Conservation (phyloP, 1,140 invertebrate species). For the Cylas formicarius region DNA sequence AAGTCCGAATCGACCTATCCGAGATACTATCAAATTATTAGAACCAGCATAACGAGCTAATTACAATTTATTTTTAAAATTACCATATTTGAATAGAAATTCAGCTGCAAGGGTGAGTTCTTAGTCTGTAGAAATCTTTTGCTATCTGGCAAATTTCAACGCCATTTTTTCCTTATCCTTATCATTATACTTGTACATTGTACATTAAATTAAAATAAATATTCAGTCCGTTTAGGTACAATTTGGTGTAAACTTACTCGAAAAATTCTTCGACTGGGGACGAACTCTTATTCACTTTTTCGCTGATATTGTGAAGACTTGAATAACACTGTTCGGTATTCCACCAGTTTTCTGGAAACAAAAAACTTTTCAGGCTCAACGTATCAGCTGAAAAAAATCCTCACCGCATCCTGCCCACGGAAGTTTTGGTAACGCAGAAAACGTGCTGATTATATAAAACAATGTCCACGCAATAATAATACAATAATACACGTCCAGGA, state of each 20-base stretch:
- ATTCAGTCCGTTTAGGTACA: neutral
- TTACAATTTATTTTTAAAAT: too few species aligned
- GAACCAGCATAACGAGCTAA: too few species aligned
- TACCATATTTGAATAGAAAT: too few species aligned
- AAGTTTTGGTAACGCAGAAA: conserved; percentile 43
- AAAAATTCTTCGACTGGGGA: conserved; percentile 59
- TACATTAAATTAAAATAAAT: neutral
- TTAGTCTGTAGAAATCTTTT: too few species aligned
- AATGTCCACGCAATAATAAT: conserved; percentile 59
- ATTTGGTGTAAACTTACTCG: conserved; percentile 46
- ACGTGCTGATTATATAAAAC: conserved; percentile 53
- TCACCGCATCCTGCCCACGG: conserved; percentile 55
- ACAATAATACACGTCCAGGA: conserved; percentile 60
- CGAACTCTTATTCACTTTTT: conserved; percentile 26
- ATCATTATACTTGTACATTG: too few species aligned
- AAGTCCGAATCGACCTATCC: too few species aligned
- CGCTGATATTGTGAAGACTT: conserved; percentile 9
- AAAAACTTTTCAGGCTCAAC: conserved; percentile 4
- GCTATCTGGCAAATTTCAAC: too few species aligned
- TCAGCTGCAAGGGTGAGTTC: too few species aligned
- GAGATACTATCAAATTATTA: too few species aligned
- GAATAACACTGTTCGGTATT: conserved; percentile 46
- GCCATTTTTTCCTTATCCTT: too few species aligned
- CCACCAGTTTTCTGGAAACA: conserved; percentile 50
- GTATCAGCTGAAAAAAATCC: conserved; percentile 17